Evolutionary conservation across 2,888 invertebrate species (phyloP).

Genomic region (Hymenopus coronatus): DNA sequence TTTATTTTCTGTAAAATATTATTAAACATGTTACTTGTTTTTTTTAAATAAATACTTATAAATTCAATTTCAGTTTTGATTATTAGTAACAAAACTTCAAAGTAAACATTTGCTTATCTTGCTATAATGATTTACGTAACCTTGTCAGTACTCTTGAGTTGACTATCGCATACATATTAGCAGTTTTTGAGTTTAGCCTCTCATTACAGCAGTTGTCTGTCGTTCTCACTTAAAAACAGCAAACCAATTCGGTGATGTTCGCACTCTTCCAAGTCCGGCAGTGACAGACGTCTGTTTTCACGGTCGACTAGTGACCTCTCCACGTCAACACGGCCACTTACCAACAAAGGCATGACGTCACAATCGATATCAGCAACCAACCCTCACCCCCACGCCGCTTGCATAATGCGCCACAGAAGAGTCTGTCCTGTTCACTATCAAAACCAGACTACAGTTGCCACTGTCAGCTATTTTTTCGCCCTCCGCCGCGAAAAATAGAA

Average conservation of each 20-base stretch:
- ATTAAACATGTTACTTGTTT: no score
- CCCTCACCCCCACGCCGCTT: not conserved
- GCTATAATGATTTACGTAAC: no score
- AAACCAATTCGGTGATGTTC: not conserved
- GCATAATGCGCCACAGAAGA: not conserved
- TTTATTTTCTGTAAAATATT: no score
- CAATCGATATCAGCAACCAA: slow-evolving; percentile 10
- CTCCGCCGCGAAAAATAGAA: not conserved
- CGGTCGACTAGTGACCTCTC: not conserved
- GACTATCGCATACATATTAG: no score
- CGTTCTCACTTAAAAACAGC: no score
- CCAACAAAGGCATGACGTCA: slow-evolving; percentile 18
- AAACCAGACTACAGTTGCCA: not conserved
- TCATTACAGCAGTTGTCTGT: not conserved
- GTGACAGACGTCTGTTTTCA: not conserved
- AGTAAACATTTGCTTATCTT: no score
- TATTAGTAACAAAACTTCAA: no score
- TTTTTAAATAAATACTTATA: no score
- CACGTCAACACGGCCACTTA: not conserved
- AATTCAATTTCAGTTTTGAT: no score
- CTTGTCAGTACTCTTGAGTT: no score
- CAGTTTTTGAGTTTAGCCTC: not conserved
- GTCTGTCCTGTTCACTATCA: not conserved
- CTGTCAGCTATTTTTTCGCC: not conserved
- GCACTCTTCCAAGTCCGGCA: not conserved